Evolutionary conservation across 2,888 invertebrate species (phyloP).

Genomic region (Gryllus longicercus): DNA sequence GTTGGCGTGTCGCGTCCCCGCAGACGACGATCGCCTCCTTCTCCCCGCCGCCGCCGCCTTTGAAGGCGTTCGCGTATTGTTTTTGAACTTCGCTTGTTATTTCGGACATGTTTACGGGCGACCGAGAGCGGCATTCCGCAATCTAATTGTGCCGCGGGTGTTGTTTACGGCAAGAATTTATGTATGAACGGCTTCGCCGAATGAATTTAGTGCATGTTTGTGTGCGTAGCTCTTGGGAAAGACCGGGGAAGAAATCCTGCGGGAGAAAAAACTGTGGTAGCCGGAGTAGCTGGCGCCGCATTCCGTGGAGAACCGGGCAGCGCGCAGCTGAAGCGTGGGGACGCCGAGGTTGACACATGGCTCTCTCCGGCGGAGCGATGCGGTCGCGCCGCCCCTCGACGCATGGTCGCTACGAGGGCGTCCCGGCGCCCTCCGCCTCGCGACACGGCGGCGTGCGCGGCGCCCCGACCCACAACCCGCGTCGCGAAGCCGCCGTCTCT

Average conservation of each 20-base stretch:
- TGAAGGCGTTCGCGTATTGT: slow-evolving; percentile 9
- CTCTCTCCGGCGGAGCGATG: too few relatives aligned
- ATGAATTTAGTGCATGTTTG: not conserved
- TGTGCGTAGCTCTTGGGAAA: not conserved
- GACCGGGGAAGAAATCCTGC: not conserved
- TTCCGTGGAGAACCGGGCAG: too few relatives aligned
- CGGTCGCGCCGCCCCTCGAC: too few relatives aligned
- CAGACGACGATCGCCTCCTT: not conserved
- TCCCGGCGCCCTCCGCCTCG: too few relatives aligned
- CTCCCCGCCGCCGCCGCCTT: not conserved
- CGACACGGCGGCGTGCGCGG: too few relatives aligned
- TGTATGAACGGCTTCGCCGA: not conserved
- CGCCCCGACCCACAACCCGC: too few relatives aligned
- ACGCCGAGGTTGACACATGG: too few relatives aligned
- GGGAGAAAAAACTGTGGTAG: too few relatives aligned
- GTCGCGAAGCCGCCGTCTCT: too few relatives aligned
- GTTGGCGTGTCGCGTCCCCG: not conserved
- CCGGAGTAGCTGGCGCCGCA: too few relatives aligned
- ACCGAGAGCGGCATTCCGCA: not conserved
- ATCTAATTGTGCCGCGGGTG: not conserved
- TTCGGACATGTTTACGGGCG: slow-evolving; percentile 1
- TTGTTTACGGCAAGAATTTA: slow-evolving; percentile 6
- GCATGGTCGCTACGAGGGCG: too few relatives aligned
- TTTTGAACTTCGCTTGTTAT: slow-evolving; percentile 1
- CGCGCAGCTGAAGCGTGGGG: too few relatives aligned